Base-by-base conservation (phyloP, 2,113 vertebrate species). In the Phasianus colchicus region DNA sequence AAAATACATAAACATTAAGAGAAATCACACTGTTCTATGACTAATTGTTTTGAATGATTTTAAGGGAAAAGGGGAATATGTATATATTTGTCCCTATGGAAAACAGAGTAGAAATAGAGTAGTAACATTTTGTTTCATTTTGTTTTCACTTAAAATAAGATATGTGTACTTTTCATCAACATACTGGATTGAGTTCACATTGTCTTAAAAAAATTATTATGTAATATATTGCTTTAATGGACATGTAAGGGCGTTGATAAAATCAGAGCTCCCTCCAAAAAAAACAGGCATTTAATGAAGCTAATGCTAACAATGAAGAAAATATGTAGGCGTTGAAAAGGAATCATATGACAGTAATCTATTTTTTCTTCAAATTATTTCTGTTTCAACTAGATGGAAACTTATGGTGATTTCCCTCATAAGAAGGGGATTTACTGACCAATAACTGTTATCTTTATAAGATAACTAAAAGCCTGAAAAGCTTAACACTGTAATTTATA, bases 401-500 rank as follows among this genome's bases (percentile, higher is more conserved):
- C 75, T 88, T 92, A 54, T 21, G 11, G 82, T 81, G 42, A 64
- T 87, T 92, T 38, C 79, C 78, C 75, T 91, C 15, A 60, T 19
- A 60, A 86, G 52, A 3, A 91, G 81, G n/a, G 75, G 60, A 71
- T 91, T 95, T 88, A 83, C 89, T 86, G 60, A 91, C 45, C 88
- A 77, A 29, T 63, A 87, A 73, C 21, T 77, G 55, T 34, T 70
- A 71, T 60, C 78, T 70, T 86, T 50, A 70, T 42, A 70, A 80
- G 67, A 82, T 54, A 93, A 85, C 54, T 64, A 63, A 82, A 82
- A 91, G 45, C n/a, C 40, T 77, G 47, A 74, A 86, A 89, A 90
- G 45, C 79, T 89, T 38, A 91, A 48, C 38, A 55, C 13, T 48
- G 30, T 45, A 76, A 91, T 38, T 77, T 9, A 77, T 1, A 54